These are phyloP conservation scores for Yponomeuta malinellus DNA, from an alignment of 2,888 invertebrate genomes.

Conservation along the genomic window DNA sequence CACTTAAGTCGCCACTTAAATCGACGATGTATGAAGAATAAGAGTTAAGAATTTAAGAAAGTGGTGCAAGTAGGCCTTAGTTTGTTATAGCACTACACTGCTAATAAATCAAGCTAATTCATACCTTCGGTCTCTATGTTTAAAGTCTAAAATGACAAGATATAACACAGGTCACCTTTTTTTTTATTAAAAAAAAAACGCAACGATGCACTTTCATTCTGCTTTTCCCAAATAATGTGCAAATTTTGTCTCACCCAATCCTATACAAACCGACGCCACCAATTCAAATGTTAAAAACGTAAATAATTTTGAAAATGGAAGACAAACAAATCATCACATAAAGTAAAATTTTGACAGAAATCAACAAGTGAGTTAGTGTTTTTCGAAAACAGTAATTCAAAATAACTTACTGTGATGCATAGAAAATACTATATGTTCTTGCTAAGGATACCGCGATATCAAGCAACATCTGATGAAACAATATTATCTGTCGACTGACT, in stretches of 20 bases:
- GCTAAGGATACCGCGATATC: too few relatives aligned
- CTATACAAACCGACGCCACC: neutral
- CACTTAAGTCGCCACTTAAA: too few relatives aligned
- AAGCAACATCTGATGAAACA: too few relatives aligned
- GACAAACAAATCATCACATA: neutral
- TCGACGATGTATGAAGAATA: too few relatives aligned
- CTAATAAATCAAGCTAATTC: slow-evolving; percentile 26
- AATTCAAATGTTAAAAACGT: slow-evolving; percentile 2
- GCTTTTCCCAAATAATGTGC: slow-evolving; percentile 36
- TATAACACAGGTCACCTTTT: slow-evolving; percentile 70
- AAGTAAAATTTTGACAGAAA: neutral
- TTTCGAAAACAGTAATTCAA: neutral
- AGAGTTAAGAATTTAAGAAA: too few relatives aligned
- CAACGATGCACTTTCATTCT: slow-evolving; percentile 47
- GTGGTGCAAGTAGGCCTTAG: slow-evolving; percentile 17
- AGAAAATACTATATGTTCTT: too few relatives aligned
- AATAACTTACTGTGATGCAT: neutral
- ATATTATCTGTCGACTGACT: too few relatives aligned
- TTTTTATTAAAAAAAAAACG: slow-evolving; percentile 47
- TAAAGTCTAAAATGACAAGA: slow-evolving; percentile 41
- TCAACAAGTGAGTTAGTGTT: neutral
- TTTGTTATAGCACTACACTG: slow-evolving; percentile 61
- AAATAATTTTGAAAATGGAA: slow-evolving; percentile 14
- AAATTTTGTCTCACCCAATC: slow-evolving; percentile 40
- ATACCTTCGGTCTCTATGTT: neutral